These are phyloP conservation scores for Hirtodrosophila cameraria DNA, from an alignment of 2,888 invertebrate species.

Conservation along the genomic window DNA sequence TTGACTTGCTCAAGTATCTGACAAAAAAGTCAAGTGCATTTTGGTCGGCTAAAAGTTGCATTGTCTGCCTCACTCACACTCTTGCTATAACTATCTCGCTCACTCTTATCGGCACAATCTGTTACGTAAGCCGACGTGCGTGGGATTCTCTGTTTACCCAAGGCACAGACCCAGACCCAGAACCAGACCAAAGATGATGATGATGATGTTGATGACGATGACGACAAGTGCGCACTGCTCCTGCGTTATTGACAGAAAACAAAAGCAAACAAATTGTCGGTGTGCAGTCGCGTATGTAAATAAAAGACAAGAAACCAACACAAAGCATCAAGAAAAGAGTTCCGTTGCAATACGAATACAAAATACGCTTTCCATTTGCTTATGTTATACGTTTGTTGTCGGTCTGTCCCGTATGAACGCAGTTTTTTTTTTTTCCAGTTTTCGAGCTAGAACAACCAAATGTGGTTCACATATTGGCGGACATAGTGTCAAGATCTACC, in stretches of 20 bases:
- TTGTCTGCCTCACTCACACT: constrained; percentile 6
- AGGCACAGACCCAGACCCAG: constrained; percentile 45
- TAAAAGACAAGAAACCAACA: constrained; percentile 46
- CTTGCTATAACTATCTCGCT: background rate
- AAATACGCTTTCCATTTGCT: constrained; percentile 19
- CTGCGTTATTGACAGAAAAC: constrained; percentile 74
- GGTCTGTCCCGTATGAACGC: too few relatives aligned
- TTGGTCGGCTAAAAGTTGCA: constrained; percentile 69
- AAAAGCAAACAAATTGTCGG: constrained; percentile 76
- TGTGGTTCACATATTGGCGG: too few relatives aligned
- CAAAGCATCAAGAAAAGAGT: background rate
- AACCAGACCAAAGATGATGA: constrained; percentile 23
- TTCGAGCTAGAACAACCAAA: too few relatives aligned
- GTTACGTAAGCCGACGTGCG: constrained; percentile 64
- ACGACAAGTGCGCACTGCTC: constrained; percentile 69
- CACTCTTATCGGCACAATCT: background rate
- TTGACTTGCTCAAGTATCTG: constrained; percentile 64
- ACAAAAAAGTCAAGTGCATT: constrained; percentile 74
- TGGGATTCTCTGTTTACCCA: constrained; percentile 70
- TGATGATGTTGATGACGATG: constrained; percentile 52
- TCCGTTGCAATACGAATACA: background rate
- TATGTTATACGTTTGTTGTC: too few relatives aligned
- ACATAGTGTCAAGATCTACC: too few relatives aligned
- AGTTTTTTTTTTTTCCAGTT: too few relatives aligned
- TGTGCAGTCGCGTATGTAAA: constrained; percentile 70